phyloP scores from a whole-genome alignment of 2,888 invertebrate species.

The Sphecodes monilicornis region DNA sequence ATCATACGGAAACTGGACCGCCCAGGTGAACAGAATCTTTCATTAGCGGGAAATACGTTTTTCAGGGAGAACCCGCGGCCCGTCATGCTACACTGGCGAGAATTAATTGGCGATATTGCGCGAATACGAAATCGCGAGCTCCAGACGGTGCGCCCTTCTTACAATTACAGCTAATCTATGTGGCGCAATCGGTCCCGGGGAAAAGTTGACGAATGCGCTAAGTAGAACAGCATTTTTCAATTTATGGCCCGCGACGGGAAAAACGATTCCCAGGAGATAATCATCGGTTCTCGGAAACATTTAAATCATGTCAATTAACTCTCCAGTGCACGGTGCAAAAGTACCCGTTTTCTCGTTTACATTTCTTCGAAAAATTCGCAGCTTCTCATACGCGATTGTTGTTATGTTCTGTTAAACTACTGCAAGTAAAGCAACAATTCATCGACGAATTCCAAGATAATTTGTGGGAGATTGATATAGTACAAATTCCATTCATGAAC shows the following conservation, averaged over 20 bases:
- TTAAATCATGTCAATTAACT: neutral
- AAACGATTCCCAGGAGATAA: neutral
- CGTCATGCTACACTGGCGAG: constrained; percentile 26
- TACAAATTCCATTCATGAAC: neutral
- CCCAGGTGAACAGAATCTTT: constrained; percentile 13
- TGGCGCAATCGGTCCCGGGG: neutral
- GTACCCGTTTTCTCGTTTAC: neutral
- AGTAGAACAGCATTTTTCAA: neutral
- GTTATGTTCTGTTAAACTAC: neutral
- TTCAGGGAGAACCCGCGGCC: constrained; percentile 17
- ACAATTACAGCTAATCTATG: neutral
- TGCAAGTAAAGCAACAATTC: neutral
- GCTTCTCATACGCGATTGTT: neutral
- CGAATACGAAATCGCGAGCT: constrained; percentile 20
- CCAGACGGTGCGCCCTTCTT: neutral
- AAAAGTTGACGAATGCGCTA: neutral
- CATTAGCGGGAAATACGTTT: constrained; percentile 36
- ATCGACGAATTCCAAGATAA: neutral
- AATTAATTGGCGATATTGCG: constrained; percentile 49
- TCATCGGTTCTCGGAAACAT: neutral
- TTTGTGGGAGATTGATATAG: neutral
- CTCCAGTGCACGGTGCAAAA: too few relatives aligned
- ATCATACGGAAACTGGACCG: constrained; percentile 43
- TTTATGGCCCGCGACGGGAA: neutral
- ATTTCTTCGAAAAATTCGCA: neutral